Conservation (phyloP, 1,140 invertebrate genomes). For the Bombus sibiricus region DNA sequence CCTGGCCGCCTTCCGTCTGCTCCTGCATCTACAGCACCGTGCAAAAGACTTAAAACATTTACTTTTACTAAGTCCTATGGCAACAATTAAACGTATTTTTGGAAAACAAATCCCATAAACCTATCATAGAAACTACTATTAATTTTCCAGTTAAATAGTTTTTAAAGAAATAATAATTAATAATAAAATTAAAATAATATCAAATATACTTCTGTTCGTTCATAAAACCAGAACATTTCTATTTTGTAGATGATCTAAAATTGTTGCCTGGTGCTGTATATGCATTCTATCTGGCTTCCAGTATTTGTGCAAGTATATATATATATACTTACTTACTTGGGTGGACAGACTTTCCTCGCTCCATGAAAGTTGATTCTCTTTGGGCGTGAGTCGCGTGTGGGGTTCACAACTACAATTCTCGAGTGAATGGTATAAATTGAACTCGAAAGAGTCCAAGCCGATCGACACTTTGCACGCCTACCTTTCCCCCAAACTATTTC, state of each 20-base stretch:
- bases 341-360: slow-evolving; percentile 36
- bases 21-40: background rate
- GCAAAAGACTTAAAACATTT: background rate
- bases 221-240: background rate
- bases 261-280: background rate
- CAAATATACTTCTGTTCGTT: background rate
- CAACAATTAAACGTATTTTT: background rate
- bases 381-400: slow-evolving; percentile 35
- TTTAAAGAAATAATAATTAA: too few species aligned
- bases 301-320: background rate
- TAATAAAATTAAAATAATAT: background rate
- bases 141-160: background rate
- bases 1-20: slow-evolving; percentile 33
- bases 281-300: background rate
- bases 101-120: background rate
- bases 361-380: slow-evolving; percentile 47
- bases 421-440: slow-evolving; percentile 39
- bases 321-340: background rate
- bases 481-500: slow-evolving; percentile 38
- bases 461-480: slow-evolving; percentile 19
- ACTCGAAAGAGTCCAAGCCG: slow-evolving; percentile 8
- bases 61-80: background rate
- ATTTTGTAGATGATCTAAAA: background rate
- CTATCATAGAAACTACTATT: background rate
- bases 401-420: slow-evolving; percentile 29